phyloP scores from a whole-genome alignment of 1,140 invertebrate species.

The Zaprionus davidi region DNA sequence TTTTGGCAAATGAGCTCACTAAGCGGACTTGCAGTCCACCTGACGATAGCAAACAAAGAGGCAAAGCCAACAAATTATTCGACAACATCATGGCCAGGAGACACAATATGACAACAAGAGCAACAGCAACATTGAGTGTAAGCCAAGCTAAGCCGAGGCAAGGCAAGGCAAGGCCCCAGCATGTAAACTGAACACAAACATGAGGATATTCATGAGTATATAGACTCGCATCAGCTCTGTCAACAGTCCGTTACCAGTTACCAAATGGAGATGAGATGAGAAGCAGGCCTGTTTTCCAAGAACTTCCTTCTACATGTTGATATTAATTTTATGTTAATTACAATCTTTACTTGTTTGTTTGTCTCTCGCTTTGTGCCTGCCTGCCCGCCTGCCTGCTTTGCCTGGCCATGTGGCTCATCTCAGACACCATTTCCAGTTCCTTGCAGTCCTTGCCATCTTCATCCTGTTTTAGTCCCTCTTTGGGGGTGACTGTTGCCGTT shows the following conservation, averaged over 20 bases:
- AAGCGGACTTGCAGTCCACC: background rate
- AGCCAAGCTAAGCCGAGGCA: background rate
- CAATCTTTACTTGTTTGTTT: slow-evolving; percentile 68
- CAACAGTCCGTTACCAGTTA: slow-evolving; percentile 17
- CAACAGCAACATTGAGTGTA: background rate
- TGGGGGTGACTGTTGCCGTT: slow-evolving; percentile 31
- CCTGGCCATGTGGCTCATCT: slow-evolving; percentile 12
- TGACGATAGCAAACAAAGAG: background rate
- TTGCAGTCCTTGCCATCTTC: slow-evolving; percentile 23
- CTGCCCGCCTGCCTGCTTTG: background rate
- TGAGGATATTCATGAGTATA: background rate
- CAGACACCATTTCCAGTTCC: slow-evolving; percentile 3
- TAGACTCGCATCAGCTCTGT: slow-evolving; percentile 23
- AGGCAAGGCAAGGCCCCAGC: background rate
- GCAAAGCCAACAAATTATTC: background rate
- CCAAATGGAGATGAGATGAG: background rate
- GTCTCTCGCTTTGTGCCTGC: slow-evolving; percentile 36
- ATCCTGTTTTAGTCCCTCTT: background rate
- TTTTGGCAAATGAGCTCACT: background rate
- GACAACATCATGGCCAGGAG: slow-evolving; percentile 1
- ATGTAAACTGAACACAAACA: background rate
- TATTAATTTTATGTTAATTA: slow-evolving; percentile 82
- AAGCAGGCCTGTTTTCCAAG: slow-evolving; percentile 5
- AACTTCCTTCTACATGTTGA: slow-evolving; percentile 54
- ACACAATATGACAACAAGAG: background rate